phyloP scores from a whole-genome alignment of 2,113 vertebrate genomes.

The Austrofundulus limnaeus region DNA sequence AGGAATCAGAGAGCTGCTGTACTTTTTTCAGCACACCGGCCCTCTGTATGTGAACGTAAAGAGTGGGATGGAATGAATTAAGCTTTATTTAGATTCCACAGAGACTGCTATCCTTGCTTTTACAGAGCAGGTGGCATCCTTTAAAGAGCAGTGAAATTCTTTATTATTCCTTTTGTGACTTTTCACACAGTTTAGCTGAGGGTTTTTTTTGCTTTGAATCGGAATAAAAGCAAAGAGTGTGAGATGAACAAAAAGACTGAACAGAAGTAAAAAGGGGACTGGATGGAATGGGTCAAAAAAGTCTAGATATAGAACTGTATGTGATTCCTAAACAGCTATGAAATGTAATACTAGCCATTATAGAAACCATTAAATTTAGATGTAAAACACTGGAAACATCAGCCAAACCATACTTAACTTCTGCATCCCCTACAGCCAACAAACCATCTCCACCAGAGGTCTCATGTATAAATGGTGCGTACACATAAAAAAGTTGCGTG shows the following conservation, averaged over 20 bases:
- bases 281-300: too few relatives aligned
- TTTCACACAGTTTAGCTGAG: background rate
- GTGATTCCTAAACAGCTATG: too few relatives aligned
- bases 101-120: constrained; percentile 16
- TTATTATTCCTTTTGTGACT: constrained; percentile 2
- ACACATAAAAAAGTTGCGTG: too few relatives aligned
- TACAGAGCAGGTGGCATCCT: constrained; percentile 2
- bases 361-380: too few relatives aligned
- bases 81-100: constrained; percentile 32
- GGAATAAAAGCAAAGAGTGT: background rate
- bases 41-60: constrained; percentile 16
- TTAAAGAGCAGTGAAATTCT: constrained; percentile 7
- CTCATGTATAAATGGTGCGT: too few relatives aligned
- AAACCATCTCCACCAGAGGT: too few relatives aligned
- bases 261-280: background rate
- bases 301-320: too few relatives aligned
- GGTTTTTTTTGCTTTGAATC: background rate
- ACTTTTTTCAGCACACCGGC: constrained; percentile 28
- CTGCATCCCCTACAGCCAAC: too few relatives aligned
- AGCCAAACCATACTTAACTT: too few relatives aligned
- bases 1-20: constrained; percentile 39
- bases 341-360: too few relatives aligned
- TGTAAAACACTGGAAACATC: too few relatives aligned
- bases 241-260: background rate
- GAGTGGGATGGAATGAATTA: constrained; percentile 39